These are phyloP conservation scores for Brienomyrus brachyistius DNA, from an alignment of 2,113 vertebrate species.

Conservation along the genomic window DNA sequence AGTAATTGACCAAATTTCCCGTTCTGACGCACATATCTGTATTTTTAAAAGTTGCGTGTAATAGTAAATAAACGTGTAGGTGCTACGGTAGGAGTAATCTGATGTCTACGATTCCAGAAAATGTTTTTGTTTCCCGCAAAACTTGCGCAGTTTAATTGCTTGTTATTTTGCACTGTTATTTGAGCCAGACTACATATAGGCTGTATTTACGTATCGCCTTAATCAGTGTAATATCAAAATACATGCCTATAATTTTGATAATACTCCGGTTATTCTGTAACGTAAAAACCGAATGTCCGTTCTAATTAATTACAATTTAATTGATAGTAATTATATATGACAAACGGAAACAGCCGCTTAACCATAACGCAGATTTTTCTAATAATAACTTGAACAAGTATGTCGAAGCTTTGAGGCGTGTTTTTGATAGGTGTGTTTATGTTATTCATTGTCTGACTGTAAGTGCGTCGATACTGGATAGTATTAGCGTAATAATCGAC, in stretches of 20 bases:
- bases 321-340: not conserved
- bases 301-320: not conserved
- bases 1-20: not conserved
- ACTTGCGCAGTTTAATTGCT: not conserved
- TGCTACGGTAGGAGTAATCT: not conserved
- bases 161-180: not conserved
- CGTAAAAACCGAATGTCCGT: not conserved
- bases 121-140: not conserved
- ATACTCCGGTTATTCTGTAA: not conserved
- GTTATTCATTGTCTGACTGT: not conserved
- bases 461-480: not conserved
- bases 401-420: not conserved
- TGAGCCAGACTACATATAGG: not conserved
- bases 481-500: not conserved
- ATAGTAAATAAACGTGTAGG: not conserved
- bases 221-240: not conserved
- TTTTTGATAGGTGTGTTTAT: not conserved
- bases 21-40: not conserved
- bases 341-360: not conserved
- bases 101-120: not conserved
- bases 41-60: not conserved
- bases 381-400: not conserved
- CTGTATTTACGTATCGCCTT: not conserved
- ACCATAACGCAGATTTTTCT: not conserved
- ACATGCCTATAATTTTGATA: not conserved